Base-by-base conservation (phyloP, 2,797 vertebrate species). In the Mormyrops attenuatus region DNA sequence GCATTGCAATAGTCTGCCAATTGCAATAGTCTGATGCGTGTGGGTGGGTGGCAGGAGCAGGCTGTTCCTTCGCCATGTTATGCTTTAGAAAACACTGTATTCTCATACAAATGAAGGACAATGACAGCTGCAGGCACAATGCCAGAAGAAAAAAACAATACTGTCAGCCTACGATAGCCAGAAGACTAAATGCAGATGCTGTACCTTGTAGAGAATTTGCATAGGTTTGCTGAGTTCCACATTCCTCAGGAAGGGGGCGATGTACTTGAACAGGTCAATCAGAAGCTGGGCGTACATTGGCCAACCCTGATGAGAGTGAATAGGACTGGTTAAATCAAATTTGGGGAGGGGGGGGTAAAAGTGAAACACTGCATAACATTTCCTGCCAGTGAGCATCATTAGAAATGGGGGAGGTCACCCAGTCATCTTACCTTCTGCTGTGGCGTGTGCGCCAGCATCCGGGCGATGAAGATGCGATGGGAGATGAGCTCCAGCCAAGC, bases 191-290 rank as follows among this genome's bases (percentile, higher is more conserved):
- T 41, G 8, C 53, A 60, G 6, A 3, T 30, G 41, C 57, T 49
- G 93, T 95, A 99, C 99, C 99, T 99, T 99, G 93, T 99, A 99
- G 92, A 99, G 98, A 92, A 99, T 99, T 98, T 99, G 98, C 99
- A 99, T 99, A 98, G 98, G 99, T 97, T 99, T 99, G 96, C 98
- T 98, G 93, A 99, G 98, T 95, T 99, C 99, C 94, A 99, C 99
- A 90, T 99, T 99, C 95, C 99, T 97, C 94, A 99, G 94, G 94
- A 99, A 99, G 91, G 99, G 99, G 77, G 98, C 98, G 93, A 99
- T 95, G 94, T 99, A 99, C 95, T 99, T 99, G 95, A 99, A 99
- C 47, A 99, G 97, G 92, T 99, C 99, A 0, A 99, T 99, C 93
- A 99, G 92, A 91, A 99, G 95, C 94, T 99, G 99, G 34, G 98